Evolutionary conservation across 2,113 vertebrate genomes (phyloP).

Genomic region (Bos javanicus): DNA sequence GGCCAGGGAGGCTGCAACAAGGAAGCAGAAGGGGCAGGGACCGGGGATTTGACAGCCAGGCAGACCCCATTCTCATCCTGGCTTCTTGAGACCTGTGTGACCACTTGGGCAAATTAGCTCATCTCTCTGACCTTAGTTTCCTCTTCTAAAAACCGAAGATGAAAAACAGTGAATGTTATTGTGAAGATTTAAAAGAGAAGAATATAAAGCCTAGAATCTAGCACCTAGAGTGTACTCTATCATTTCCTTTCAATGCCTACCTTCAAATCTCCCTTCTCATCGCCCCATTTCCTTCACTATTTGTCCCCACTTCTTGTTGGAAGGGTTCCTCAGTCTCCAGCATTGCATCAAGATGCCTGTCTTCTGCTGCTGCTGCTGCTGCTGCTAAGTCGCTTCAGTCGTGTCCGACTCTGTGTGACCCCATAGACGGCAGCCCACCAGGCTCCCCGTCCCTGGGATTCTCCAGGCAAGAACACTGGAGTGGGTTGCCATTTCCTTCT

Average conservation of each 20-base stretch:
- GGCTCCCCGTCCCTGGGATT: no score
- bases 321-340: background rate
- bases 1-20: background rate
- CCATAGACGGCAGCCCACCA: no score
- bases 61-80: background rate
- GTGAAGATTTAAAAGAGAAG: background rate
- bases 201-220: background rate
- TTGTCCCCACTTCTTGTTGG: background rate
- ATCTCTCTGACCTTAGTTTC: background rate
- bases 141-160: background rate
- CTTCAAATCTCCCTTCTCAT: background rate
- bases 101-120: background rate
- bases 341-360: background rate
- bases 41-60: background rate
- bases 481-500: no score
- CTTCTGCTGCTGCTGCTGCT: background rate
- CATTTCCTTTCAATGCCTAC: background rate
- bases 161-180: background rate
- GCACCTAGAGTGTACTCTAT: background rate
- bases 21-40: background rate
- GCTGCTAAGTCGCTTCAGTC: no score
- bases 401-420: no score
- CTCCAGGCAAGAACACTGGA: no score
- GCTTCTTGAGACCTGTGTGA: background rate
- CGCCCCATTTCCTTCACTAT: fast-evolving